Percentiles rank a stretch among this genome's conserved stretches.
phyloP scores from a whole-genome alignment of 2,888 invertebrate species.

The Diachrysia chrysitis region DNA sequence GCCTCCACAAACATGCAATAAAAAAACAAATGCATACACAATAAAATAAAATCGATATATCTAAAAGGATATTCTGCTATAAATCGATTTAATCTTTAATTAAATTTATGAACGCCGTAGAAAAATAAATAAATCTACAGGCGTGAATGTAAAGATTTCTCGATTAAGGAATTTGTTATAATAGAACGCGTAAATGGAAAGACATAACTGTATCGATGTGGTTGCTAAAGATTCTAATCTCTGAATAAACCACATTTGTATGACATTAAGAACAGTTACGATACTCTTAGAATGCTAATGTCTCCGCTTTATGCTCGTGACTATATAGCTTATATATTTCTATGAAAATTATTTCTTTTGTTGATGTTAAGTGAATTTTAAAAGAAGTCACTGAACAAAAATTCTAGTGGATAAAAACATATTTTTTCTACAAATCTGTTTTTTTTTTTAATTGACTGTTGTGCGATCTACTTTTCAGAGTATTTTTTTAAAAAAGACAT shows the following conservation, averaged over 20 bases:
- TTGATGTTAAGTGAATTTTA: background rate
- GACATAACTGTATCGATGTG: constrained; percentile 65
- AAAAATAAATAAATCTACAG: constrained; percentile 32
- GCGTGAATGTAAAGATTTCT: constrained; percentile 43
- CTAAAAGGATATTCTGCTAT: background rate
- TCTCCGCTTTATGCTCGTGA: constrained; percentile 57
- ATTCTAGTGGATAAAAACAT: no score
- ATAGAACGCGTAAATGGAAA: constrained; percentile 45
- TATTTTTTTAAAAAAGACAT: no score
- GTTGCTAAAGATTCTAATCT: constrained; percentile 65
- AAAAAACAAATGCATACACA: background rate
- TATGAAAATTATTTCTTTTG: constrained; percentile 21
- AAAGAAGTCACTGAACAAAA: background rate
- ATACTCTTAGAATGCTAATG: constrained; percentile 67
- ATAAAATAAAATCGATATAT: constrained; percentile 3
- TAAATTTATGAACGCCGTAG: constrained; percentile 30
- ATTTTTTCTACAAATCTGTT: no score
- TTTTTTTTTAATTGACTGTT: no score
- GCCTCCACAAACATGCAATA: background rate
- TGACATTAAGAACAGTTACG: constrained; percentile 72
- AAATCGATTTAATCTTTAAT: constrained; percentile 31
- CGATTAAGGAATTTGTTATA: constrained; percentile 38
- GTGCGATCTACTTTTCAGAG: no score
- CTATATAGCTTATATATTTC: background rate
- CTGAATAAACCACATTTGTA: constrained; percentile 67